A percentile compares a stretch with the other conserved stretches of the same genome.
These are phyloP conservation scores for Sorex maritimensis DNA, from an alignment of 2,797 vertebrate genomes.

Conservation along the genomic window DNA sequence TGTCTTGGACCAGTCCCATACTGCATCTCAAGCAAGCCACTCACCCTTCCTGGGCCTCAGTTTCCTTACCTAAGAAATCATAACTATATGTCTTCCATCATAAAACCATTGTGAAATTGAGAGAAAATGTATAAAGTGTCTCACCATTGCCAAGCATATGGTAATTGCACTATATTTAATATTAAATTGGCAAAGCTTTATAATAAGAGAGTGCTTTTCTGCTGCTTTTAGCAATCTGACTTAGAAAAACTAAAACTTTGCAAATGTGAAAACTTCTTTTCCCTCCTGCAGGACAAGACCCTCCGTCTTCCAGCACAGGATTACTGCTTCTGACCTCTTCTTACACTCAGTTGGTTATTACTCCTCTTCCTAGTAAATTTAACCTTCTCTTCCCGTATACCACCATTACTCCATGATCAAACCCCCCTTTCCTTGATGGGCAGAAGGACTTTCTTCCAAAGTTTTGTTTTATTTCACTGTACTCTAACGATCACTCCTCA, in stretches of 20 bases:
- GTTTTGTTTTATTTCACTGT: conserved; percentile 55
- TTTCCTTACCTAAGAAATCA: conserved; percentile 38
- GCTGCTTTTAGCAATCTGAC: conserved; percentile 33
- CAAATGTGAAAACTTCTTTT: neutral
- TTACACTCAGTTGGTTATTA: neutral
- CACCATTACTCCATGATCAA: no score
- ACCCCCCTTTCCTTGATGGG: neutral
- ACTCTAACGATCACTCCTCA: conserved; percentile 4
- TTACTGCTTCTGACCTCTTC: neutral
- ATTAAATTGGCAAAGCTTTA: conserved; percentile 49
- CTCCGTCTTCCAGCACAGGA: neutral
- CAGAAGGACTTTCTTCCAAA: neutral
- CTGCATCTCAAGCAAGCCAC: neutral
- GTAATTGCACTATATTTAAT: conserved; percentile 34
- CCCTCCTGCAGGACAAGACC: neutral
- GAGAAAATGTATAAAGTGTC: neutral
- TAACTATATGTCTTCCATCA: neutral
- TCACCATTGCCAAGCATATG: conserved; percentile 2
- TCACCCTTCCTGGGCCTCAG: neutral
- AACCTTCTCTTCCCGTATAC: neutral
- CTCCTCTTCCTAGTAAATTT: neutral
- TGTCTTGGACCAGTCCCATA: neutral
- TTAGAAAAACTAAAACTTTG: neutral
- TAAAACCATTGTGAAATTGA: conserved; percentile 39
- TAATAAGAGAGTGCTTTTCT: conserved; percentile 46